phyloP scores from a whole-genome alignment of 1,140 invertebrate species.

The Diuraphis noxia region DNA sequence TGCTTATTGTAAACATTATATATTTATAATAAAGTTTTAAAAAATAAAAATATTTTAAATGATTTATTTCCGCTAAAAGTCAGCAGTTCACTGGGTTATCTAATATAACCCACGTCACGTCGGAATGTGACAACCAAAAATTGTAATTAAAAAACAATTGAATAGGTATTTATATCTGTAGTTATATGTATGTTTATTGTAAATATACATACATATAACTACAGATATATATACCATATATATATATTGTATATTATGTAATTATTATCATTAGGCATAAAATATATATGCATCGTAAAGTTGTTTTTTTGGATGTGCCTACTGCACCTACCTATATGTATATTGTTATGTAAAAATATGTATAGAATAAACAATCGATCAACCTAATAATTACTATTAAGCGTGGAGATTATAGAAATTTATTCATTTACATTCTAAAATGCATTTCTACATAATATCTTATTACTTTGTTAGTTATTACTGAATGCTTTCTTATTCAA shows the following conservation, averaged over 20 bases:
- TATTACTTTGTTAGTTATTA: too few species aligned
- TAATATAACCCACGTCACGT: background rate
- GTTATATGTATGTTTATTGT: too few species aligned
- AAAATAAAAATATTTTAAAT: background rate
- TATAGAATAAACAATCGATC: background rate
- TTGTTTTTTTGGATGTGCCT: too few species aligned
- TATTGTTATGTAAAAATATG: background rate
- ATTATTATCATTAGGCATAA: too few species aligned
- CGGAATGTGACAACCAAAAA: background rate
- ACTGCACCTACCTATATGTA: too few species aligned
- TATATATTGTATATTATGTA: too few species aligned
- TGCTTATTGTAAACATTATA: background rate
- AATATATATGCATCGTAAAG: too few species aligned
- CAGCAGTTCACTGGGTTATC: background rate
- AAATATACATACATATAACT: too few species aligned
- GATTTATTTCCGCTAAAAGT: background rate
- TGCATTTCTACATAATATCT: too few species aligned
- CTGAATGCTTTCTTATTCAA: background rate
- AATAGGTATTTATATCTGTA: too few species aligned
- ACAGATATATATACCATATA: too few species aligned
- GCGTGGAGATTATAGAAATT: background rate
- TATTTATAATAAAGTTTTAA: background rate
- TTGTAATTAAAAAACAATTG: too few species aligned
- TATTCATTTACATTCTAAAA: background rate
- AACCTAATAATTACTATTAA: background rate